Conservation (phyloP, 2,113 vertebrate genomes). For the Ramphastos sulfuratus region DNA sequence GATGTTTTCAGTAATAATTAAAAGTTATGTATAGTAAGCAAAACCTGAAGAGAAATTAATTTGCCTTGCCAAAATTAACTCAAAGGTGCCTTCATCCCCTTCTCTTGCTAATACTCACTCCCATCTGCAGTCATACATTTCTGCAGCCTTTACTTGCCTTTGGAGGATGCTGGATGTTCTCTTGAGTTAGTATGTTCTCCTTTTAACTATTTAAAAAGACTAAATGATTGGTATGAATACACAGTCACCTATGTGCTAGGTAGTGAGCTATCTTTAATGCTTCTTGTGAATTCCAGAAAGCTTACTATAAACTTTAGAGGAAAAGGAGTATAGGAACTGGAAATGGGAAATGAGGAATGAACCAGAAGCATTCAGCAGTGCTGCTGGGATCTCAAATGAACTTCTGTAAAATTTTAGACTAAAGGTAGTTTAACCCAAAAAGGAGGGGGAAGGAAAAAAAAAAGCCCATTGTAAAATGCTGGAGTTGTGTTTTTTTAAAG, state of each 20-base stretch:
- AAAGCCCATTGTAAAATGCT: not conserved
- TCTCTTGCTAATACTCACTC: not conserved
- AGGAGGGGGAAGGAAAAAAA: not conserved
- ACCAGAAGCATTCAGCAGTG: not conserved
- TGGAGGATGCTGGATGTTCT: not conserved
- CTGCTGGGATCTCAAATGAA: not conserved
- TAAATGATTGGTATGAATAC: not conserved
- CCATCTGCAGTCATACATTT: not conserved
- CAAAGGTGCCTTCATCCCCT: not conserved
- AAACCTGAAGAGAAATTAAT: not conserved
- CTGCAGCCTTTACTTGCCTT: not conserved
- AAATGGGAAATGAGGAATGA: not conserved
- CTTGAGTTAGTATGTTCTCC: not conserved
- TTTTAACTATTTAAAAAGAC: not conserved
- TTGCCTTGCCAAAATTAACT: not conserved
- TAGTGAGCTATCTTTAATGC: not conserved
- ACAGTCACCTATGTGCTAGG: not conserved
- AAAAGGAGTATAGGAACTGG: not conserved
- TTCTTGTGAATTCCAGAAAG: not conserved
- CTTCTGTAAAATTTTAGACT: not conserved
- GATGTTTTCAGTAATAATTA: not conserved
- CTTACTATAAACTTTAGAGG: not conserved
- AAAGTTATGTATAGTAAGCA: not conserved
- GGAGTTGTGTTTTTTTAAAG: not conserved
- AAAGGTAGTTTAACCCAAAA: not conserved